A percentile compares a stretch with the other conserved stretches of the same genome.
Conservation (phyloP, 2,888 invertebrate genomes). For the Monochamus alternatus region DNA sequence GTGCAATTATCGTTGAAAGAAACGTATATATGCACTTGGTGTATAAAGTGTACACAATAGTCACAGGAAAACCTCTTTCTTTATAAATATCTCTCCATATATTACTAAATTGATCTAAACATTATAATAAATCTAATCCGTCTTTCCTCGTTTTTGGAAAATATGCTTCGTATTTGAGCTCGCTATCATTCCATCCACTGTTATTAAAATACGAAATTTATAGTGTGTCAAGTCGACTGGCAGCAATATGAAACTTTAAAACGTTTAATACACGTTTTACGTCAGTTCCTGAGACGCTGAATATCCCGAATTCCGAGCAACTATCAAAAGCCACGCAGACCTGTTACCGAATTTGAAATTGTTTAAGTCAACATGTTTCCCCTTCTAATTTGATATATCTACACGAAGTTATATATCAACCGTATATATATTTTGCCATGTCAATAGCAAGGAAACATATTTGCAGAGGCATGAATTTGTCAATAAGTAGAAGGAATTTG, state of each 20-base stretch:
- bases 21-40: too few relatives aligned
- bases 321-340: not conserved
- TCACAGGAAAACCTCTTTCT: too few relatives aligned
- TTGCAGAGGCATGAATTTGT: not conserved
- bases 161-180: too few relatives aligned
- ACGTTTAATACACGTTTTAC: not conserved
- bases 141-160: too few relatives aligned
- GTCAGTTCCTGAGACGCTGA: not conserved
- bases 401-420: not conserved
- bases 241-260: not conserved
- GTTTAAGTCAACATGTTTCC: conserved; percentile 2
- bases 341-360: not conserved
- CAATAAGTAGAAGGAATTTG: too few relatives aligned
- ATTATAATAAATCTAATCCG: too few relatives aligned
- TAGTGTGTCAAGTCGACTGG: not conserved
- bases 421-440: not conserved
- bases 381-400: not conserved
- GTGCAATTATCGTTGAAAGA: too few relatives aligned
- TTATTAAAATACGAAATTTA: too few relatives aligned
- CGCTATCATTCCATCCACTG: too few relatives aligned
- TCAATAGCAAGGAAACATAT: not conserved
- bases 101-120: too few relatives aligned
- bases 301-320: not conserved
- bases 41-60: too few relatives aligned
- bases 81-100: too few relatives aligned